Evolutionary conservation across 2,113 vertebrate species (phyloP).

Genomic region (Tachysurus fulvidraco): DNA sequence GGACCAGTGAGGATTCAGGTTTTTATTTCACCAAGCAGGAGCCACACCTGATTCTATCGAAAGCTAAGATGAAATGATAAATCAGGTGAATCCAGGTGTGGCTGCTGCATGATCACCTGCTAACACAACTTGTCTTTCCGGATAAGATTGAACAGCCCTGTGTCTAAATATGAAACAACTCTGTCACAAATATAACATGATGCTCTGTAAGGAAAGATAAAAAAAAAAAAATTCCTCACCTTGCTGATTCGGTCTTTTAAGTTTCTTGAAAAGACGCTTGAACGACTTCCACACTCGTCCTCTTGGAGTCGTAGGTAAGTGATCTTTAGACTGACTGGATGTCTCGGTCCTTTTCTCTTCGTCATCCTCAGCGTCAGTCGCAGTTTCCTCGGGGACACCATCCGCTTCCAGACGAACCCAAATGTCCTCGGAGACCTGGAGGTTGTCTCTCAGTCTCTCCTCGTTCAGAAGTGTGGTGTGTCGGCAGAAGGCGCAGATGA

Average conservation of each 20-base stretch:
- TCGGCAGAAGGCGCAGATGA: constrained; percentile 72
- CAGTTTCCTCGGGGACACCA: constrained; percentile 47
- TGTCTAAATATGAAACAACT: too few relatives aligned
- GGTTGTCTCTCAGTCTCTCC: constrained; percentile 45
- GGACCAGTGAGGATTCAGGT: too few relatives aligned
- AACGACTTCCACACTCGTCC: constrained; percentile 54
- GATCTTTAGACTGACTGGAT: background rate
- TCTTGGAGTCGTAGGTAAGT: constrained; percentile 27
- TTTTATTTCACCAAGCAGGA: too few relatives aligned
- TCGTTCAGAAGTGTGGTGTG: constrained; percentile 55
- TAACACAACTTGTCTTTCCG: too few relatives aligned
- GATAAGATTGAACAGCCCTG: too few relatives aligned
- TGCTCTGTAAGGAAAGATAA: too few relatives aligned
- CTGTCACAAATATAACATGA: too few relatives aligned
- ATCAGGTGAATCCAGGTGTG: too few relatives aligned
- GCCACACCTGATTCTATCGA: too few relatives aligned
- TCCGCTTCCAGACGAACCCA: constrained; percentile 53
- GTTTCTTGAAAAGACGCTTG: constrained; percentile 56
- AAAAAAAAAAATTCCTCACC: too few relatives aligned
- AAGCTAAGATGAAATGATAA: too few relatives aligned
- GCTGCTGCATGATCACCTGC: too few relatives aligned
- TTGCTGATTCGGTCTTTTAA: constrained; percentile 11
- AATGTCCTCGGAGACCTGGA: constrained; percentile 63
- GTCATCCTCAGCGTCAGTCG: constrained; percentile 21
- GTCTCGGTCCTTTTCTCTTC: constrained; percentile 32